Evolutionary conservation across 2,797 vertebrate genomes (phyloP), one percentile per base, ranked within the genome.

Genomic region (Prunella strophiata): DNA sequence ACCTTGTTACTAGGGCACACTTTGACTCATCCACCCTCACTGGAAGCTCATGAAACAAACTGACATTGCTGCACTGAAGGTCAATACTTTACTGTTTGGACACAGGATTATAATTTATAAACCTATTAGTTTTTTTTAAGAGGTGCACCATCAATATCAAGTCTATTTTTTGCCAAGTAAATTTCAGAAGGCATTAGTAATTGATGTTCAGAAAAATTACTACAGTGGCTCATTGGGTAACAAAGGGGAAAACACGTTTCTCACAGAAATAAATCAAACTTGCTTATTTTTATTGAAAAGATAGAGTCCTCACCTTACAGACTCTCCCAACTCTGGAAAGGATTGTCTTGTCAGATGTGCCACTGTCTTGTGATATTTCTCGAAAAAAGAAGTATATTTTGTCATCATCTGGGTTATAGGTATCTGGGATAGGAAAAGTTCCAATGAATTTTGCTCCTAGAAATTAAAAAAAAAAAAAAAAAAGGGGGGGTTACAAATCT

Each of bases 361-460:
- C 98, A 67, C 99, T 98, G 80, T 99, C 99, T 96, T 98, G 98
- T 17, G 99, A 99, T 77, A 98, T 98, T 97, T 99, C 99, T 19
- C 99, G 99, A 97, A 99, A 99, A 98, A 99, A 99, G 96, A 99
- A 99, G 98, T 99, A 99, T 91, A 99, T 99, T 98, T 99, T 99
- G 94, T 99, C 99, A 85, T 99, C 99, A 67, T 99, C 99, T 70
- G 98, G 98, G 91, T 99, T 99, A 97, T 99, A 99, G 61, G 99
- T 99, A 97, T 99, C 99, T 9, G 99, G 98, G 50, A 99, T 99
- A 77, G 99, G 98, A 96, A 99, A 99, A 78, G 99, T 98, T 58
- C 98, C 98, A 96, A 99, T 98, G 97, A 99, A 99, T 97, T 98
- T 99, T 11, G 98, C 99, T 97, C 99, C 99, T 99, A 95, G 90